Evolutionary conservation across 2,113 vertebrate species (phyloP).

Genomic region (Amia ocellicauda): DNA sequence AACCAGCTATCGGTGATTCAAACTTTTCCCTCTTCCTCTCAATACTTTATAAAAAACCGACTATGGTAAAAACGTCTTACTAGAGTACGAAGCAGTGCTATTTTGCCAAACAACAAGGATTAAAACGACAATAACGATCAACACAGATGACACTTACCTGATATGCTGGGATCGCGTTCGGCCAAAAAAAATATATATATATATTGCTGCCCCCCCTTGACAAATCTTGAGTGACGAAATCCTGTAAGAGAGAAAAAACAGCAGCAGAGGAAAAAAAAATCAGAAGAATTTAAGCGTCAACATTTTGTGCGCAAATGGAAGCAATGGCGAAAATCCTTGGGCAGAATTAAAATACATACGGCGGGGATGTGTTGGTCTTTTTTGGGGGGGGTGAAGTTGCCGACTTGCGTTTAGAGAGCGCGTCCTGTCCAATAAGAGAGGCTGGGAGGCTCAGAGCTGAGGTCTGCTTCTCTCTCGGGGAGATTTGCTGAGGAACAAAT

Average conservation of each 20-base stretch:
- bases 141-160: slow-evolving; percentile 9
- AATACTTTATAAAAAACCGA: too few species aligned
- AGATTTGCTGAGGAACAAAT: slow-evolving; percentile 88
- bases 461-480: slow-evolving; percentile 81
- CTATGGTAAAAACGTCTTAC: too few species aligned
- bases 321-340: slow-evolving; percentile 29
- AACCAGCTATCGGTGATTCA: too few species aligned
- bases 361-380: slow-evolving; percentile 61
- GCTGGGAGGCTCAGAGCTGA: slow-evolving; percentile 69
- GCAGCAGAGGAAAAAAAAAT: slow-evolving; percentile 17
- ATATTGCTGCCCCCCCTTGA: background rate
- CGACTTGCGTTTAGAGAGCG: slow-evolving; percentile 69
- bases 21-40: too few species aligned
- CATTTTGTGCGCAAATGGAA: slow-evolving; percentile 30
- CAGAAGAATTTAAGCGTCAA: slow-evolving; percentile 37
- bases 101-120: background rate
- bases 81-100: too few species aligned
- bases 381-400: slow-evolving; percentile 59
- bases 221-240: slow-evolving; percentile 26
- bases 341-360: slow-evolving; percentile 51
- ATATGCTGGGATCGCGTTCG: background rate
- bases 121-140: background rate
- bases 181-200: background rate
- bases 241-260: slow-evolving; percentile 32
- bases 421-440: slow-evolving; percentile 64